Evolutionary conservation across 2,888 invertebrate genomes (phyloP), one percentile per base, ranked within the genome.

Genomic region (Mythimna albipuncta): DNA sequence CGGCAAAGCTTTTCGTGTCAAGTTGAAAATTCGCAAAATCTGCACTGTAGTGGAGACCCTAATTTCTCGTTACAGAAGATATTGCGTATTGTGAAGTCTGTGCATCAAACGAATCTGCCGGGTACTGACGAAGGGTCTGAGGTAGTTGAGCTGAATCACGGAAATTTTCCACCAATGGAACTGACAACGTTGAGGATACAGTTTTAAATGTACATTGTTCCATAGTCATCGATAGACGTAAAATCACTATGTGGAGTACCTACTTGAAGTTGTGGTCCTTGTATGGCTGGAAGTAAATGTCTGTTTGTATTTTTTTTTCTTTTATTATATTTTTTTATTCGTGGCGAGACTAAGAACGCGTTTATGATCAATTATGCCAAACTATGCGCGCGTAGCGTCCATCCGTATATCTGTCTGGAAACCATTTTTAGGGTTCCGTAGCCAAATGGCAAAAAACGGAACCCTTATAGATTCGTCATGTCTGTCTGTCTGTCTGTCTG

Each of bases 161-260:
- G 75, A 2, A 93, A 92, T 73, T 94, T 95, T 73, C 90, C 93
- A 11, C 87, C 92, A 0, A 94, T 94, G 94, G 94, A 94, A 86
- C 80, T 95, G 68, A 89, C 86, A 16, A 93, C 94, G 0, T 76
- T 95, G 61, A 87, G 90, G 80, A 82, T 95, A 77, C 83, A 90
- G 73, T 95, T 93, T 88, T 92, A 79, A 75, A 52, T 41, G 11
- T 13, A 38, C 16, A 35, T 47, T 54, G 21, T 54, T 57, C 7
- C 21, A 16, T 41, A 6, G 19, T 58, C 2, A 61, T 26, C 1
- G 19, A 41, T 41, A 61, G 35, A 26, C 50, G 11, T 26, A 21
- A 21, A 35, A 38, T 61, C 21, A 61, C 10, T 10, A 63, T 64
- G 13, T 44, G 19, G 16, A 32, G 38, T 41, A 59, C 26, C 26